phyloP scores from a whole-genome alignment of 2,888 invertebrate species.

The Drosophila neonasuta region DNA sequence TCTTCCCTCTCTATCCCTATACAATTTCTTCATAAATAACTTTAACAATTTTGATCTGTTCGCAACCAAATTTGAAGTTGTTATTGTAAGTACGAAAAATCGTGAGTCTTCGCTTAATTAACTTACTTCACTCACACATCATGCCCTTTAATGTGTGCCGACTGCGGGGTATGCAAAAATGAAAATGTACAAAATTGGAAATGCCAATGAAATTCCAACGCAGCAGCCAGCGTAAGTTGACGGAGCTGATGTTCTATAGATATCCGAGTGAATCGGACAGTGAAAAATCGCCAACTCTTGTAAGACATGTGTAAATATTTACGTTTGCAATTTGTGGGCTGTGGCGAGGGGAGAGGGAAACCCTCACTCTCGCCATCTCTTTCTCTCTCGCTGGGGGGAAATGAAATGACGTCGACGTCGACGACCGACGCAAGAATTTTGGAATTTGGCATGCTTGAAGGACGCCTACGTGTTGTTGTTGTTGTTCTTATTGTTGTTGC shows the following conservation, averaged over 20 bases:
- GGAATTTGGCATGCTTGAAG: slow-evolving; percentile 74
- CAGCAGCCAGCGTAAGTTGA: slow-evolving; percentile 5
- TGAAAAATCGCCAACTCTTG: slow-evolving; percentile 69
- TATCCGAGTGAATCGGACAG: slow-evolving; percentile 52
- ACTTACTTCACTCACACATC: no score
- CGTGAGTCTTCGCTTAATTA: no score
- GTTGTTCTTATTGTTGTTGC: slow-evolving; percentile 32
- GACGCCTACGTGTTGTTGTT: slow-evolving; percentile 64
- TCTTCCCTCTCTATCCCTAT: no score
- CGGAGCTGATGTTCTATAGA: slow-evolving; percentile 19
- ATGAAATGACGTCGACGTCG: slow-evolving; percentile 71
- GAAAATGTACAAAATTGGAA: slow-evolving; percentile 64
- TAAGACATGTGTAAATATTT: slow-evolving; percentile 75
- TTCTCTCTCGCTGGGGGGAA: not conserved
- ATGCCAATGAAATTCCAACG: slow-evolving; percentile 74
- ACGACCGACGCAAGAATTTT: slow-evolving; percentile 77
- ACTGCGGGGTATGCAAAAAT: slow-evolving; percentile 21
- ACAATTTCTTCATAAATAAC: no score
- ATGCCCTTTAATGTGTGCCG: no score
- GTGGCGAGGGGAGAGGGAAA: slow-evolving; percentile 5
- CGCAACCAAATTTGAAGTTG: no score
- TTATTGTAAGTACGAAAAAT: no score
- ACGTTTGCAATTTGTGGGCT: slow-evolving; percentile 49
- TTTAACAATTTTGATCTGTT: no score
- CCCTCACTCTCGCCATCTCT: not conserved